Percentiles rank a stretch among this genome's conserved stretches.
These are phyloP conservation scores for Paramuricea clavata DNA, from an alignment of 92 coral and sea anemone species.

Conservation along the genomic window DNA sequence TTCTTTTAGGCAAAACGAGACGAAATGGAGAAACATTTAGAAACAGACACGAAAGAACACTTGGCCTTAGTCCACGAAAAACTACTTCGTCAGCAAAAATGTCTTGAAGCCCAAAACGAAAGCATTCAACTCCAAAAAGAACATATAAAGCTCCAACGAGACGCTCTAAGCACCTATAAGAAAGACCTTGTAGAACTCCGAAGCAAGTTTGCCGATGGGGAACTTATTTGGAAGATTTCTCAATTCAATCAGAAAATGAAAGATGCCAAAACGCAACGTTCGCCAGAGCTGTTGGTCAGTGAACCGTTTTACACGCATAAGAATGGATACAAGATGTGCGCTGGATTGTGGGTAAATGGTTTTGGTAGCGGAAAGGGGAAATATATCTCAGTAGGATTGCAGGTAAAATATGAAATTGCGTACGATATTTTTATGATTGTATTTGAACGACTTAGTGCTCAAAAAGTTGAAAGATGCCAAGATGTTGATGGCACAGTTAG, in stretches of 20 bases:
- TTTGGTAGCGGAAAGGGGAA: slow-evolving; percentile 98
- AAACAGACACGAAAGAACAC: slow-evolving; percentile 72
- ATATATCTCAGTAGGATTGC: slow-evolving; percentile 94
- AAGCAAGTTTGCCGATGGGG: slow-evolving; percentile 90
- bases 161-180: slow-evolving; percentile 79
- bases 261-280: slow-evolving; percentile 93
- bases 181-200: slow-evolving; percentile 88
- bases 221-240: slow-evolving; percentile 87
- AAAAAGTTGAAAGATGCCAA: no score
- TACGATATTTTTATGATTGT: no score
- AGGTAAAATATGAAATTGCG: slow-evolving; percentile 65
- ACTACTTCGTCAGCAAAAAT: slow-evolving; percentile 82
- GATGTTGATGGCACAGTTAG: no score
- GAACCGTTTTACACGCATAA: slow-evolving; percentile 98
- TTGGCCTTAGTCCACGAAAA: slow-evolving; percentile 75
- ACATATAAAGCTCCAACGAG: slow-evolving; percentile 93
- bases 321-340: slow-evolving; percentile 98
- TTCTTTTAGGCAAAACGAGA: slow-evolving; percentile 78
- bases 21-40: slow-evolving; percentile 83
- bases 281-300: slow-evolving; percentile 92
- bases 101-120: slow-evolving; percentile 83
- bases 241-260: slow-evolving; percentile 82
- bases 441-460: no score
- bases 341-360: slow-evolving; percentile 98
- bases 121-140: slow-evolving; percentile 94